A percentile compares a stretch with the other conserved stretches of the same genome.
Evolutionary conservation across 2,888 invertebrate genomes (phyloP).

Genomic region (Chrysina gloriosa): DNA sequence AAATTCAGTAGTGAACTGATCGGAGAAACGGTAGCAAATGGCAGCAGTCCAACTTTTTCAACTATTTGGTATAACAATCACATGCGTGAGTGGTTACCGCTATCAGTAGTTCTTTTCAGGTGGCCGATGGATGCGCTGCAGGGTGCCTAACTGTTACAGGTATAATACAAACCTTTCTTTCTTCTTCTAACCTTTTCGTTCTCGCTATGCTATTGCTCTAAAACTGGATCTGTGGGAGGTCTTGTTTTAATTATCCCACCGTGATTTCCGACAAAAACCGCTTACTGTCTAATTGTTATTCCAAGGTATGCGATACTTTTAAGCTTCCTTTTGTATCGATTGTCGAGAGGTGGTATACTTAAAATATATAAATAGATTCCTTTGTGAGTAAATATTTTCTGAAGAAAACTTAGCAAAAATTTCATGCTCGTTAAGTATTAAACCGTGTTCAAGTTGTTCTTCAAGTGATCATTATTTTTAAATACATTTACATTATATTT

Average conservation of each 20-base stretch:
- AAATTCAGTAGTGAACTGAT: slow-evolving; percentile 46
- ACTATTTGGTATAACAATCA: slow-evolving; percentile 51
- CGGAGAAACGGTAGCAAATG: slow-evolving; percentile 48
- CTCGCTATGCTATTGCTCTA: slow-evolving; percentile 45
- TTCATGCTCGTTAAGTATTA: neutral
- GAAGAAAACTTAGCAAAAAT: no score
- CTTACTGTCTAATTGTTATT: slow-evolving; percentile 44
- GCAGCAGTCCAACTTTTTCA: slow-evolving; percentile 49
- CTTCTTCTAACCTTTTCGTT: slow-evolving; percentile 19
- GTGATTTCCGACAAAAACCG: slow-evolving; percentile 39
- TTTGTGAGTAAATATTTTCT: neutral
- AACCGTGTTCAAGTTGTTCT: no score
- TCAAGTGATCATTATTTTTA: no score
- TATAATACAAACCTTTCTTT: slow-evolving; percentile 18
- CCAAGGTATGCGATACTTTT: slow-evolving; percentile 35
- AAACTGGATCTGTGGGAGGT: slow-evolving; percentile 49
- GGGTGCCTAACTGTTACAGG: slow-evolving; percentile 48
- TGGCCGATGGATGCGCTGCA: slow-evolving; percentile 45
- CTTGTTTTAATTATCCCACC: slow-evolving; percentile 48
- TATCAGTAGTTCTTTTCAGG: slow-evolving; percentile 50
- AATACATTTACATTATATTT: no score
- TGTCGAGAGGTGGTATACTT: slow-evolving; percentile 24
- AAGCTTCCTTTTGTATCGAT: slow-evolving; percentile 24
- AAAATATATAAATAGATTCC: slow-evolving; percentile 21
- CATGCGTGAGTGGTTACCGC: slow-evolving; percentile 49